Conservation (phyloP, 1,140 invertebrate species). For the Drosophila asahinai region DNA sequence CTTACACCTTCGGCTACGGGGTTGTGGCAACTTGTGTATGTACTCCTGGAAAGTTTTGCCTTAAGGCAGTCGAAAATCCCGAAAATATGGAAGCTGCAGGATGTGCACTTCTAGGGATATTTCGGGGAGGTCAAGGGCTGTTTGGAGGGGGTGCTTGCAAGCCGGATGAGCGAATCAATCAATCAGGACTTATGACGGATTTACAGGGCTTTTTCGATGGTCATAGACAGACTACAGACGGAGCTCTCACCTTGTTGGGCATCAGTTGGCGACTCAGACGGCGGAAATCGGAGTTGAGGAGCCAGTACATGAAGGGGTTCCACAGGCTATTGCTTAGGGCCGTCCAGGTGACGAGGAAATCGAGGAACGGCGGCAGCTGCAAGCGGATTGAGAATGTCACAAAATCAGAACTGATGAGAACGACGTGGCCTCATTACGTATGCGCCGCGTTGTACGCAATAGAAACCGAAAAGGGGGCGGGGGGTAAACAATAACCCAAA, state of each 20-base stretch:
- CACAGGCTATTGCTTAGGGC: constrained; percentile 94
- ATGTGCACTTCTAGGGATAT: constrained; percentile 32
- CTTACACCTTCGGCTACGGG: constrained; percentile 49
- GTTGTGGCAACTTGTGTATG: constrained; percentile 8
- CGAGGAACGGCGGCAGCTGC: constrained; percentile 91
- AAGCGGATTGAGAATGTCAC: constrained; percentile 27
- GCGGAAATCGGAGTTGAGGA: constrained; percentile 93
- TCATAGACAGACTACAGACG: constrained; percentile 12
- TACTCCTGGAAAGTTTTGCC: constrained; percentile 23
- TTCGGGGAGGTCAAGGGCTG: constrained; percentile 24
- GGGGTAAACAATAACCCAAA: not conserved
- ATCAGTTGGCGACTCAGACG: constrained; percentile 91
- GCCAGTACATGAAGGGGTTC: constrained; percentile 95
- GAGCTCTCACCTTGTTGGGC: constrained; percentile 89
- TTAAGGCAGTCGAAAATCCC: constrained; percentile 1
- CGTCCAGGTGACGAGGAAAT: constrained; percentile 93
- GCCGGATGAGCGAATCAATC: constrained; percentile 49
- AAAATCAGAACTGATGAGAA: constrained; percentile 42
- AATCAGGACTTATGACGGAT: constrained; percentile 52
- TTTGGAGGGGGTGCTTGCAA: constrained; percentile 15
- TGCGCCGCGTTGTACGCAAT: constrained; percentile 41
- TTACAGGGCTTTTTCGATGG: constrained; percentile 22
- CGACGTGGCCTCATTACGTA: constrained; percentile 64
- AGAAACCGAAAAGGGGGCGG: constrained; percentile 2
- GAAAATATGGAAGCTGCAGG: constrained; percentile 35